A percentile compares a stretch with the other conserved stretches of the same genome.
Evolutionary conservation across 2,888 invertebrate species (phyloP).

Genomic region (Leucophenga montana): DNA sequence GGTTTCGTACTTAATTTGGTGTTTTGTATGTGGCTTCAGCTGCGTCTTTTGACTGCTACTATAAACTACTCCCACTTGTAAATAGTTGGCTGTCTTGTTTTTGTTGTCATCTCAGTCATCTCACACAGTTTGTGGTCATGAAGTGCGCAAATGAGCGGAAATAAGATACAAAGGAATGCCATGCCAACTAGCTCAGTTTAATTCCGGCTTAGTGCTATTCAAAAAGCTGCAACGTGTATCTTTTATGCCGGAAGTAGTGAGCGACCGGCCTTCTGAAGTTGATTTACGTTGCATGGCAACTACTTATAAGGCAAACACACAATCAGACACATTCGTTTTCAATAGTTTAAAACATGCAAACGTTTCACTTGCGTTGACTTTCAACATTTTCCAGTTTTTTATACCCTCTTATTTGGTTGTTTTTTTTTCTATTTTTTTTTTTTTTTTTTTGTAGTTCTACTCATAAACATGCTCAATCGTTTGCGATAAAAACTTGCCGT

Average conservation of each 20-base stretch:
- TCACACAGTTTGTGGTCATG: neutral
- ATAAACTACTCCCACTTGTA: neutral
- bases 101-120: neutral
- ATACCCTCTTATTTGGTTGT: too few species aligned
- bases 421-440: too few species aligned
- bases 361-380: too few species aligned
- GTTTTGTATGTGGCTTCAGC: neutral
- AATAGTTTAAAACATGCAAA: too few species aligned
- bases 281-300: slow-evolving; percentile 1
- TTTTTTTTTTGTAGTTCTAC: too few species aligned
- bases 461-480: neutral
- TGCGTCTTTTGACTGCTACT: neutral
- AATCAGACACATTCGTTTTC: neutral
- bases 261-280: neutral
- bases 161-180: slow-evolving; percentile 1
- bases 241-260: neutral
- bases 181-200: neutral
- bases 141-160: slow-evolving; percentile 4
- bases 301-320: neutral
- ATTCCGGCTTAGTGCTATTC: neutral
- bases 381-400: too few species aligned
- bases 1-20: slow-evolving; percentile 61
- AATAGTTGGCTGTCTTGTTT: too few species aligned
- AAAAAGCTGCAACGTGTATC: too few species aligned
- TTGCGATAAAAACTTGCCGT: slow-evolving; percentile 7